A percentile compares a stretch with the other conserved stretches of the same genome.
phyloP scores from a whole-genome alignment of 2,113 vertebrate species.

The Hassar affinis region DNA sequence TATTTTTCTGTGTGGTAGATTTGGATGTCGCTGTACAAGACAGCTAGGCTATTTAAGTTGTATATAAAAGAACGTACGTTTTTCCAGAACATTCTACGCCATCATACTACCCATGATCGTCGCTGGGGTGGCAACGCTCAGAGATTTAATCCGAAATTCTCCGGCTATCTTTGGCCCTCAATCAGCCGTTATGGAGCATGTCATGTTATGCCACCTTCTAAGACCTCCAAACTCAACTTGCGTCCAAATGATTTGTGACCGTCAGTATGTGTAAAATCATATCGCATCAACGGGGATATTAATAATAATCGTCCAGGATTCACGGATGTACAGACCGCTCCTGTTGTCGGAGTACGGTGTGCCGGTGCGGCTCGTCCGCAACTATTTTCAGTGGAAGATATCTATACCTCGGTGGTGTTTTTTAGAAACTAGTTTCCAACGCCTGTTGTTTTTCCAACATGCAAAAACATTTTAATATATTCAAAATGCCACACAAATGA shows the following conservation, averaged over 20 bases:
- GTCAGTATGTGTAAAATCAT: neutral
- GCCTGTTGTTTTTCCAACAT: slow-evolving; percentile 44
- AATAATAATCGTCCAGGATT: neutral
- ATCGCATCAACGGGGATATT: neutral
- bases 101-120: neutral
- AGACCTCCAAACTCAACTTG: neutral
- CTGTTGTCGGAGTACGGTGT: slow-evolving; percentile 18
- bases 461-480: slow-evolving; percentile 70
- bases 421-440: slow-evolving; percentile 37
- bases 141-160: neutral
- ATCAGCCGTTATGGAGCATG: neutral
- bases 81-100: neutral
- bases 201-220: neutral
- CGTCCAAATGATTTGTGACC: neutral
- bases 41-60: neutral
- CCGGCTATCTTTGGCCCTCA: neutral
- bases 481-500: slow-evolving; percentile 67
- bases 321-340: neutral
- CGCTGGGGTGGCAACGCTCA: neutral
- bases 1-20: neutral
- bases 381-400: slow-evolving; percentile 10
- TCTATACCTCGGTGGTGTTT: neutral
- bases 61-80: neutral
- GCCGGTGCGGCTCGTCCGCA: slow-evolving; percentile 12
- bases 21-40: neutral